Percentiles rank a stretch among this genome's conserved stretches.
Conservation (phyloP, 64 coral and sea anemone species). For the Porites lutea region DNA sequence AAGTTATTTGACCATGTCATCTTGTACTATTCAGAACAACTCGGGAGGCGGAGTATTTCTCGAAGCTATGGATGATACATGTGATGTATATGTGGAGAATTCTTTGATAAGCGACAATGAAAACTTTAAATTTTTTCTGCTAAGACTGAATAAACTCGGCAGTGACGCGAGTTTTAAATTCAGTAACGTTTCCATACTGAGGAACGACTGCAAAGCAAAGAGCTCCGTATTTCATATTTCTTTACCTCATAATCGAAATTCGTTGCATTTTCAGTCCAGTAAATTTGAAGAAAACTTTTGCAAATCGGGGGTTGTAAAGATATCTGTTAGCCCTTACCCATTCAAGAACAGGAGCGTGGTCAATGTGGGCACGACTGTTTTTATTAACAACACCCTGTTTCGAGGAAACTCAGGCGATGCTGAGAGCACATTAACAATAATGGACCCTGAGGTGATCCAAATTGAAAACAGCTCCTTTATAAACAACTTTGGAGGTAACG, state of each 20-base stretch:
- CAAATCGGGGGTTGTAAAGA: conserved; percentile 3
- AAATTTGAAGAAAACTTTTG: conserved; percentile 23
- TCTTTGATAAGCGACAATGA: conserved; percentile 7
- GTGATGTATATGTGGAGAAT: neutral
- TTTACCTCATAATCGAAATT: neutral
- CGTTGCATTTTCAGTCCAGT: neutral
- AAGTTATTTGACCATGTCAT: neutral
- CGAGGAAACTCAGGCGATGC: conserved; percentile 1
- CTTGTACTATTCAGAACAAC: conserved; percentile 1
- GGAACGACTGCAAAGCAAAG: neutral
- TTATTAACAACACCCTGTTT: conserved; percentile 3
- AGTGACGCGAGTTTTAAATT: neutral
- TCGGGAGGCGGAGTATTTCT: conserved; percentile 18
- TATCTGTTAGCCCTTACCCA: neutral
- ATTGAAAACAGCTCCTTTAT: conserved; percentile 24
- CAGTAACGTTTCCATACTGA: neutral
- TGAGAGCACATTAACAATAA: neutral
- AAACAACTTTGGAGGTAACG: conserved; percentile 31
- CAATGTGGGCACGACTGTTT: neutral
- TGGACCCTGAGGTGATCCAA: neutral
- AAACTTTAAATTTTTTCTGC: neutral
- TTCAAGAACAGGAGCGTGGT: no score
- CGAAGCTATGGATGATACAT: neutral
- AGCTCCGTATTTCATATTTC: neutral
- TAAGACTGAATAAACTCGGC: neutral